phyloP scores from a whole-genome alignment of 2,113 vertebrate species.

The Phalacrocorax carbo region DNA sequence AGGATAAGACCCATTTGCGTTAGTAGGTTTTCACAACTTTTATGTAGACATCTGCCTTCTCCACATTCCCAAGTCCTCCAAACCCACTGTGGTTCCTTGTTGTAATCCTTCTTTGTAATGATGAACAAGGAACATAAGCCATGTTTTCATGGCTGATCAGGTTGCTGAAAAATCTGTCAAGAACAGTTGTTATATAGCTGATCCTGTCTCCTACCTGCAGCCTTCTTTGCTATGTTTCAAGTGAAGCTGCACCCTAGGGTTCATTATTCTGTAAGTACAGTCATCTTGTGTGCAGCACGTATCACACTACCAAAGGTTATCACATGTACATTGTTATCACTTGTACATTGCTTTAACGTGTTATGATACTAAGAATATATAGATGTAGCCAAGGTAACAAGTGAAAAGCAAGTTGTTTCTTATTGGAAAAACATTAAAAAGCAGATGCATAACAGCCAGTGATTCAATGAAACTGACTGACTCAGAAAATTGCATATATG shows the following conservation, averaged over 20 bases:
- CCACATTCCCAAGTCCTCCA: background rate
- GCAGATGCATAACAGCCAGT: background rate
- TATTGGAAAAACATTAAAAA: background rate
- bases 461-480: background rate
- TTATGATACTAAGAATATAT: background rate
- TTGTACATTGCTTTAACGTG: background rate
- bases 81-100: fast-evolving
- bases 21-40: background rate
- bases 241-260: background rate
- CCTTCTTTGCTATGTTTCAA: background rate
- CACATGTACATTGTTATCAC: too few relatives aligned
- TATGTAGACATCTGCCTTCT: background rate
- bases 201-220: background rate
- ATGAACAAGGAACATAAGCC: background rate
- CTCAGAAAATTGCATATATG: background rate
- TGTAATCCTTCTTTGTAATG: background rate
- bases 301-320: background rate
- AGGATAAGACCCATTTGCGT: background rate
- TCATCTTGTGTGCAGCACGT: background rate
- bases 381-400: background rate
- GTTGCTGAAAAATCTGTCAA: background rate
- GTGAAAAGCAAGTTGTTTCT: background rate
- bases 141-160: background rate
- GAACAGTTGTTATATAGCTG: background rate
- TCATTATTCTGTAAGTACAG: background rate